Percentiles rank a stretch among this genome's conserved stretches.
Evolutionary conservation across 1,140 invertebrate species (phyloP).

Genomic region (Sycophila sp.): DNA sequence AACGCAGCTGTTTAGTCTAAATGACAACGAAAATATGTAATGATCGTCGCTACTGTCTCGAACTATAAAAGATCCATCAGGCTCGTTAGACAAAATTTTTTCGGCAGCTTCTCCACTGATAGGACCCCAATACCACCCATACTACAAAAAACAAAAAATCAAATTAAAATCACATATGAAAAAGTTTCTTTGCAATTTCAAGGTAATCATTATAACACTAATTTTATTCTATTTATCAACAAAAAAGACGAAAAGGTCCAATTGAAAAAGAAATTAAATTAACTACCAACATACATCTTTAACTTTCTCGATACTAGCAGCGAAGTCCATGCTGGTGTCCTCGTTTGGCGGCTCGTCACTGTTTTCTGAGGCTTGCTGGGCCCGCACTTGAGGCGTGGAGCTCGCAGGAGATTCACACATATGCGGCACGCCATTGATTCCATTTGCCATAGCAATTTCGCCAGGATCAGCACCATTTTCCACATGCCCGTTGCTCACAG

Average conservation of each 20-base stretch:
- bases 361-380: conserved; percentile 37
- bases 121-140: conserved; percentile 98
- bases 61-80: conserved; percentile 96
- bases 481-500: conserved; percentile 59
- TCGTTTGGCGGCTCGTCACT: conserved; percentile 65
- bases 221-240: no score
- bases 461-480: conserved; percentile 47
- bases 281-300: conserved; percentile 81
- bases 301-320: conserved; percentile 91
- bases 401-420: conserved; percentile 57
- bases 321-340: conserved; percentile 80
- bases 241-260: background rate
- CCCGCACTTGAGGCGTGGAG: conserved; percentile 39
- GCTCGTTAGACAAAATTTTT: conserved; percentile 91
- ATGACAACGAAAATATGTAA: conserved; percentile 97
- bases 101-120: conserved; percentile 94
- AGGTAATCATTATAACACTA: background rate
- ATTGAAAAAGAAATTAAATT: conserved; percentile 1
- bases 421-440: conserved; percentile 34
- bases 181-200: background rate
- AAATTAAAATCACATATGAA: background rate
- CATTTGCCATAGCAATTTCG: conserved; percentile 54
- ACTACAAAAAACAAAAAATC: conserved; percentile 70
- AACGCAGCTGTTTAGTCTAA: conserved; percentile 92
- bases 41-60: conserved; percentile 96